Percentiles rank a stretch among this genome's conserved stretches.
Evolutionary conservation across 1,140 invertebrate genomes (phyloP).

Genomic region (Kradibia gibbosae): DNA sequence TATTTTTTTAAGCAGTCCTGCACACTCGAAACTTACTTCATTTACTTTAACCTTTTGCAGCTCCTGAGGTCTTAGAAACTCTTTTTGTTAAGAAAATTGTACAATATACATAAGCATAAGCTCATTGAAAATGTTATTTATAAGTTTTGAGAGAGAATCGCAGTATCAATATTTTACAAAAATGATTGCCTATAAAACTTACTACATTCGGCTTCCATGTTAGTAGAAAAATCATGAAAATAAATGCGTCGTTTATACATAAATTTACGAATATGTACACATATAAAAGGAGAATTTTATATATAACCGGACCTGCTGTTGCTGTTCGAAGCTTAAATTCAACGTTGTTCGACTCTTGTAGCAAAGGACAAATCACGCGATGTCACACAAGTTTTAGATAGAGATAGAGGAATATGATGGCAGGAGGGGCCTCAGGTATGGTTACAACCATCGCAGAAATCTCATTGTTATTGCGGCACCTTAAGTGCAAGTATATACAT

Average conservation of each 20-base stretch:
- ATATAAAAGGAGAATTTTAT: neutral
- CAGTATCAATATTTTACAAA: slow-evolving; percentile 8
- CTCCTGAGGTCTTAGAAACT: neutral
- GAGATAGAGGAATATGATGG: neutral
- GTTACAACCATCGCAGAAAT: neutral
- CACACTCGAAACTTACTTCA: neutral
- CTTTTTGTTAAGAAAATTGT: neutral
- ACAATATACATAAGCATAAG: neutral
- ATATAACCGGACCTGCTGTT: neutral
- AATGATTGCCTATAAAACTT: neutral
- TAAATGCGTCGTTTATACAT: neutral
- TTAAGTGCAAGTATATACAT: neutral
- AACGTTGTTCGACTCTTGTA: neutral
- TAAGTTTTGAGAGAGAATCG: neutral
- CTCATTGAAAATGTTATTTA: neutral
- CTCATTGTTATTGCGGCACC: slow-evolving; percentile 30
- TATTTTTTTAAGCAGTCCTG: neutral
- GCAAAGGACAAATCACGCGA: slow-evolving; percentile 31
- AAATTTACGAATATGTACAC: neutral
- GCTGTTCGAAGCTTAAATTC: neutral
- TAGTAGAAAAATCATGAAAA: neutral
- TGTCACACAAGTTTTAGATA: slow-evolving; percentile 17
- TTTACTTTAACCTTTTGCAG: neutral
- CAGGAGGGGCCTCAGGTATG: neutral
- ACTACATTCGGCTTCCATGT: neutral